Evolutionary conservation across 2,888 invertebrate genomes (phyloP), one percentile per base, ranked within the genome.

Genomic region (Lycocerus yunnanus): DNA sequence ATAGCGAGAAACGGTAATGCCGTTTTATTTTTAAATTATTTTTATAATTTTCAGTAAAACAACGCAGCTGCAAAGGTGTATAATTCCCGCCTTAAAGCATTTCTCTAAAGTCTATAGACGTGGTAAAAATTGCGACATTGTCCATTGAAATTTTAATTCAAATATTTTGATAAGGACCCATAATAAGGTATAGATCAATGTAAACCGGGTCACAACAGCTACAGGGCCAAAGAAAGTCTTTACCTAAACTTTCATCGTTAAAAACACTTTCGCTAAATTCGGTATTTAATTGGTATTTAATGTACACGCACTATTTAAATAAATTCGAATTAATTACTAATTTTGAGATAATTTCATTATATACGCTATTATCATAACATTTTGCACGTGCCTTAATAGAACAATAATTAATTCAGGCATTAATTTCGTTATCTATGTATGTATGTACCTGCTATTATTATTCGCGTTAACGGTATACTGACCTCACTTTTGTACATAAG

Each of bases 201-300:
- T 68, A 73, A 79, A 79, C 78, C 77, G 72, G 78, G 78, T 78
- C 76, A 79, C 43, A 43, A 43, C 66, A 76, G 78, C 78, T 76
- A 76, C 76, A 68, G 68, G 72, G 24, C 68, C 72, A 72, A 72
- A 72, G 72, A 72, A 72, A 72, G 68, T 68, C 68, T 68, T 27
- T 66, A 66, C 20, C 20, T 66, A 61, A 20, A 69, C 72, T 72
- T 72, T 72, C 72, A 65, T 72, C 69, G 58, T 65, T 59, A 58
- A 72, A 72, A 72, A 68, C 72, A 72, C 72, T 72, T 72, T 72
- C 72, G 72, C 72, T 68, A 59, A 72, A 65, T 69, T 69, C 24
- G 69, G 63, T 69, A 72, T 68, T 68, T 72, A 72, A 69, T 68
- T 27, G 60, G 43, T 72, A 72, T 68, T 68, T 60, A 73, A 65